Conservation (phyloP, 2,888 invertebrate species). For the Cecidostiba fungosa region DNA sequence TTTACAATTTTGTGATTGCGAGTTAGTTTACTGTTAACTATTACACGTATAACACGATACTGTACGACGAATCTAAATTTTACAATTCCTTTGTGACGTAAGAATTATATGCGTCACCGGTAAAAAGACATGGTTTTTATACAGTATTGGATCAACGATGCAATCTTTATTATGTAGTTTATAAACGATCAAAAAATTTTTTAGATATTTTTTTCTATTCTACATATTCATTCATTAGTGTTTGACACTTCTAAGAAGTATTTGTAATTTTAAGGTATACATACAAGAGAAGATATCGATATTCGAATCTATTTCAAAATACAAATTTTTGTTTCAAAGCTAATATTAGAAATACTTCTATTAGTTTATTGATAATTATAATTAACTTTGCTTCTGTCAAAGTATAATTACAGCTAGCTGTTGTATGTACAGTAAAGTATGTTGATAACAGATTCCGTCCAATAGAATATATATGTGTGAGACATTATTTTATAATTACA, state of each 20-base stretch:
- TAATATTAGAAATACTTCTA: slow-evolving; percentile 5
- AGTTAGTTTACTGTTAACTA: background rate
- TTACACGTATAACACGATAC: background rate
- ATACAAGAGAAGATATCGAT: background rate
- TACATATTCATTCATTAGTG: background rate
- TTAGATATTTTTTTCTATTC: slow-evolving; percentile 11
- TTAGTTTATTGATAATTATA: background rate
- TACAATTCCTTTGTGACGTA: background rate
- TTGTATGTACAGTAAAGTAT: slow-evolving; percentile 25
- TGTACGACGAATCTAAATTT: background rate
- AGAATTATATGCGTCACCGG: background rate
- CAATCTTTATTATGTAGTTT: background rate
- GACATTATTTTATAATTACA: slow-evolving; percentile 42
- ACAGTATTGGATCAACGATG: background rate
- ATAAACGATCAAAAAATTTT: background rate
- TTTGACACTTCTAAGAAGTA: slow-evolving; percentile 14
- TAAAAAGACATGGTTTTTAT: background rate
- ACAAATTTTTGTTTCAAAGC: background rate
- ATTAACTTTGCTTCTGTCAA: slow-evolving; percentile 27
- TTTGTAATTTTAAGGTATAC: slow-evolving; percentile 13
- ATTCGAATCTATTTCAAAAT: slow-evolving; percentile 26
- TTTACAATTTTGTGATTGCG: background rate
- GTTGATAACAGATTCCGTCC: slow-evolving; percentile 47
- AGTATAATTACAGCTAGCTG: slow-evolving; percentile 15
- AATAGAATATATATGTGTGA: slow-evolving; percentile 22